A percentile compares a stretch with the other conserved stretches of the same genome.
These are phyloP conservation scores for Scaptomyza polygonia DNA, from an alignment of 2,888 invertebrate species.

Conservation along the genomic window DNA sequence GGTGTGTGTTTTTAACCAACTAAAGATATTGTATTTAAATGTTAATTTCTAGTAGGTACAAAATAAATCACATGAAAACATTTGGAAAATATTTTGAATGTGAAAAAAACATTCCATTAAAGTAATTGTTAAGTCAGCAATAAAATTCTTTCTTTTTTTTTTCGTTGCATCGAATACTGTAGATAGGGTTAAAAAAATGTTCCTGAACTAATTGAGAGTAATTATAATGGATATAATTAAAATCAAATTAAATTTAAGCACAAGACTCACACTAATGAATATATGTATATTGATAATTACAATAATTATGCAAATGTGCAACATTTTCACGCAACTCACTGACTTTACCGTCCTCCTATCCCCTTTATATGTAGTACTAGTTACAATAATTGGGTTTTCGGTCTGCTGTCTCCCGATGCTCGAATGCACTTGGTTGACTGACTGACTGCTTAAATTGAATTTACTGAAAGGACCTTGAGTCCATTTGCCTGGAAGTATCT, in stretches of 20 bases:
- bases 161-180: slow-evolving; percentile 16
- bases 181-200: slow-evolving; percentile 45
- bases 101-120: background rate
- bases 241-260: slow-evolving; percentile 69
- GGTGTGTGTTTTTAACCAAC: slow-evolving; percentile 9
- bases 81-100: too few species aligned
- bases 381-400: slow-evolving; percentile 19
- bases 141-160: slow-evolving; percentile 8
- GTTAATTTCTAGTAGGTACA: background rate
- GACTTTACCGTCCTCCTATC: background rate
- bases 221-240: slow-evolving; percentile 71
- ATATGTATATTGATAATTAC: slow-evolving; percentile 72
- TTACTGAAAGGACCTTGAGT: too few species aligned
- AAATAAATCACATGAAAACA: background rate
- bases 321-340: slow-evolving; percentile 54
- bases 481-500: too few species aligned
- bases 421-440: slow-evolving; percentile 37
- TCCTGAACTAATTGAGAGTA: slow-evolving; percentile 65
- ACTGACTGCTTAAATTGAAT: too few species aligned
- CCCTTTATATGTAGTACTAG: slow-evolving; percentile 1
- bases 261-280: slow-evolving; percentile 68
- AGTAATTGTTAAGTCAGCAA: slow-evolving; percentile 6
- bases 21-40: slow-evolving; percentile 9
- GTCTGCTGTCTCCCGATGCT: slow-evolving; percentile 2
- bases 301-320: slow-evolving; percentile 73